Conservation (phyloP, 2,888 invertebrate genomes). For the Athalia circularis region DNA sequence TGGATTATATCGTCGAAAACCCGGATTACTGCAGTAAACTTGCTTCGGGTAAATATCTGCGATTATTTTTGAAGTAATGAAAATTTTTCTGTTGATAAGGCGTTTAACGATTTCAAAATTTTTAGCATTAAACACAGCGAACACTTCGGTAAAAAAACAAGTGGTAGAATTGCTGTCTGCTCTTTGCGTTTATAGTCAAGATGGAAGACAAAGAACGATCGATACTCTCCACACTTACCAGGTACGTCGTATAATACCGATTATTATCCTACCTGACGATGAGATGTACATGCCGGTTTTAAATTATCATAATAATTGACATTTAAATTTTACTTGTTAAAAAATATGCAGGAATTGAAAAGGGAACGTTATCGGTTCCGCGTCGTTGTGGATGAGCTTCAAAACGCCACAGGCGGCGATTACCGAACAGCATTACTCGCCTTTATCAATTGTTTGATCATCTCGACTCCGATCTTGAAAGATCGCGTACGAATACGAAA, state of each 20-base stretch:
- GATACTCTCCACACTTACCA: slow-evolving; percentile 95
- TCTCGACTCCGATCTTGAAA: slow-evolving; percentile 90
- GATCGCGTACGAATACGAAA: slow-evolving; percentile 92
- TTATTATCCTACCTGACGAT: slow-evolving; percentile 58
- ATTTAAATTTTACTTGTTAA: slow-evolving; percentile 4
- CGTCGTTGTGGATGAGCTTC: slow-evolving; percentile 92
- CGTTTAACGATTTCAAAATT: neutral
- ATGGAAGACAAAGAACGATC: slow-evolving; percentile 90
- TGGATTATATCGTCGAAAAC: slow-evolving; percentile 96
- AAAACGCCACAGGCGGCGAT: slow-evolving; percentile 86
- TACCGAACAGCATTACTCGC: slow-evolving; percentile 95
- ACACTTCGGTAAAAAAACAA: slow-evolving; percentile 95
- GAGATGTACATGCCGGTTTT: neutral
- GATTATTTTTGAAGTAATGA: neutral
- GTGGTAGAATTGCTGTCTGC: slow-evolving; percentile 96
- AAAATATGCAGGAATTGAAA: slow-evolving; percentile 83
- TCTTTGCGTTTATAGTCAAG: slow-evolving; percentile 93
- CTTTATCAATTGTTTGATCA: slow-evolving; percentile 96
- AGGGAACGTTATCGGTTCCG: slow-evolving; percentile 92
- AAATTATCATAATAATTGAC: neutral
- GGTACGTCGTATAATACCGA: slow-evolving; percentile 75
- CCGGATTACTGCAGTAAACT: slow-evolving; percentile 94
- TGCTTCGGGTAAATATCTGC: slow-evolving; percentile 81
- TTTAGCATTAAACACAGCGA: slow-evolving; percentile 90
- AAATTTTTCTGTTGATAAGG: neutral